These are phyloP conservation scores for Agrotis ipsilon DNA, from an alignment of 2,888 invertebrate species.

Conservation along the genomic window DNA sequence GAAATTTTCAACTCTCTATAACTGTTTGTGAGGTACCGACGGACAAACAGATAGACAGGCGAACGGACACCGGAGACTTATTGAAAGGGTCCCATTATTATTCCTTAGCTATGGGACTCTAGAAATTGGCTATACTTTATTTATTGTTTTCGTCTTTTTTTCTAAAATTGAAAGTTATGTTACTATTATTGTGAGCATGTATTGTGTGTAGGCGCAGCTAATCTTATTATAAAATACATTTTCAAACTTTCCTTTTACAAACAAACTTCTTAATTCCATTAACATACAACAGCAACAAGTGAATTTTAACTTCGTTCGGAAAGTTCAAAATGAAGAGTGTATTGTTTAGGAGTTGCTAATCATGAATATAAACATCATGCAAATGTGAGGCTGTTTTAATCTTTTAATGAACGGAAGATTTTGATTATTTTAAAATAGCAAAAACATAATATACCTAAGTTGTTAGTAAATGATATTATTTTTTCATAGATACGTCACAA, in stretches of 20 bases:
- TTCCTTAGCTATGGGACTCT: too few relatives aligned
- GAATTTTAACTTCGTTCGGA: slow-evolving; percentile 21
- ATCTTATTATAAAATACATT: slow-evolving; percentile 27
- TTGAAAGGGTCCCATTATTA: too few relatives aligned
- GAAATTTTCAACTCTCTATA: too few relatives aligned
- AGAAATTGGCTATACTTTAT: too few relatives aligned
- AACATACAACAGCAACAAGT: slow-evolving; percentile 45
- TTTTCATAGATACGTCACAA: too few relatives aligned
- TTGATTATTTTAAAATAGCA: not conserved
- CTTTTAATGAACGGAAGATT: not conserved
- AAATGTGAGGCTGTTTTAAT: not conserved
- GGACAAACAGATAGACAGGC: too few relatives aligned
- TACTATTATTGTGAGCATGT: too few relatives aligned
- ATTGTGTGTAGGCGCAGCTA: slow-evolving; percentile 4
- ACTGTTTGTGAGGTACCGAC: too few relatives aligned
- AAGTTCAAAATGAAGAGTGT: slow-evolving; percentile 22
- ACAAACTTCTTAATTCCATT: slow-evolving; percentile 35
- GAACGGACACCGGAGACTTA: too few relatives aligned
- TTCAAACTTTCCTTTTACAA: slow-evolving; percentile 18
- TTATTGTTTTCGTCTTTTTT: too few relatives aligned
- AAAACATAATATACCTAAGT: not conserved
- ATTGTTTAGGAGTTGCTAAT: slow-evolving; percentile 13
- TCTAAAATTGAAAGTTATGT: too few relatives aligned
- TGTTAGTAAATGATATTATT: too few relatives aligned
- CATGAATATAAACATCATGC: slow-evolving; percentile 15